Percentiles rank a stretch among this genome's conserved stretches.
Conservation (phyloP, 2,888 invertebrate genomes). For the Priocnemis perturbator region DNA sequence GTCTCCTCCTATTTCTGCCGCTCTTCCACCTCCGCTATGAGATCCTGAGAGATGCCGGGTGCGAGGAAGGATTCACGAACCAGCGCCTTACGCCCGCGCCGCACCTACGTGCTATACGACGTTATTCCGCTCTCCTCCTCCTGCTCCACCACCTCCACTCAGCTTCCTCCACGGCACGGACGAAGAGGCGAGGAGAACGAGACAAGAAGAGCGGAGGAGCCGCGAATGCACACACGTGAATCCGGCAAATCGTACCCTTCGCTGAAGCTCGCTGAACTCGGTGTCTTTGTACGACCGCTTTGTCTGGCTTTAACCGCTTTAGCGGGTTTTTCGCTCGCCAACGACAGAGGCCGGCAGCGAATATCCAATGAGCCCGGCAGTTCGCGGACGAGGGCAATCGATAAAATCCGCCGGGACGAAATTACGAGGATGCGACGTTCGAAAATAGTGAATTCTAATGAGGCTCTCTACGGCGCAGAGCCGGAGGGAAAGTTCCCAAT, state of each 20-base stretch:
- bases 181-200: too few species aligned
- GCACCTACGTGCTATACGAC: constrained; percentile 23
- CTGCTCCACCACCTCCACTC: constrained; percentile 5
- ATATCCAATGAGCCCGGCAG: too few species aligned
- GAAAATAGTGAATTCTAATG: too few species aligned
- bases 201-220: not conserved
- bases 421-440: too few species aligned
- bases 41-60: constrained; percentile 16
- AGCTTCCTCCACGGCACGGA: not conserved
- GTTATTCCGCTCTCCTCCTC: constrained; percentile 13
- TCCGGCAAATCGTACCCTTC: constrained; percentile 36
- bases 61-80: constrained; percentile 16
- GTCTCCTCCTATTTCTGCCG: not conserved
- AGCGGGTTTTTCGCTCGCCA: constrained; percentile 14
- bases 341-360: constrained; percentile 3
- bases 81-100: constrained; percentile 27
- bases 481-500: too few species aligned
- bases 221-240: constrained; percentile 19
- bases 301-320: constrained; percentile 31
- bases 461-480: too few species aligned
- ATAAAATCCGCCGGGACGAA: not conserved
- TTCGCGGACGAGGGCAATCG: not conserved
- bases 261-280: not conserved
- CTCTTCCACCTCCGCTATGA: constrained; percentile 9
- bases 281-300: constrained; percentile 23